Base-by-base conservation (phyloP, 1,140 invertebrate species). In the Drosophila takahashii region DNA sequence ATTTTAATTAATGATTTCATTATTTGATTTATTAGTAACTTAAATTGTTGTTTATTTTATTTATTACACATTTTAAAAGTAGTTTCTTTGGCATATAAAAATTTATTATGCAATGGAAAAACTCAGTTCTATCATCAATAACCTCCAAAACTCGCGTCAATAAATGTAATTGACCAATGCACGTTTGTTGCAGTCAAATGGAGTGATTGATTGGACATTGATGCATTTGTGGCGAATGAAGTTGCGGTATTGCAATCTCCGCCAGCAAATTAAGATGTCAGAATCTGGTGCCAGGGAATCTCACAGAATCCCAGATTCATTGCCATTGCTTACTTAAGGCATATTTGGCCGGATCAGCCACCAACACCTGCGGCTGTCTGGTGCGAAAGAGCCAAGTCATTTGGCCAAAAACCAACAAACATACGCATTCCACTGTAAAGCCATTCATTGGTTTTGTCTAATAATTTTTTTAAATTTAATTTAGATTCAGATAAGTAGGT, bases 301-400 rank as follows among this genome's bases (percentile, higher is more conserved):
- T 32, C 29, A 9, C 7, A 47, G 41, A 47, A 34, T 29, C 15
- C 32, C 9, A 16, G 47, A 51, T 34, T 66, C 77, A 47, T 79
- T 87, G 81, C 78, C 87, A 44, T 79, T 87, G 81, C 78, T 86
- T 86, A 87, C 58, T 87, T 81, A 78, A 81, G 65, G 51, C 75
- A 87, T 86, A 64, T 61, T 71, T 79, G 15, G 39, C 45, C 39
- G 13, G 26, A 72, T 54, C 47, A 58, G 59, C 60, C 41, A 22
- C 59, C 18, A 50, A 41, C 79, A 79, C 70, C 81, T 66, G 79
- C 62, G 66, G 66, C 58, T 57, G 72, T 39, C 47, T 69, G 53
- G 51, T 79, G 66, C 50, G 65, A 75, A 65, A 67, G 83, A 89
- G 47, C 56, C 13, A 59, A 89, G 16, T 77, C 84, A 77, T 89